Evolutionary conservation across 2,888 invertebrate species (phyloP).

Genomic region (Anodontia alba): DNA sequence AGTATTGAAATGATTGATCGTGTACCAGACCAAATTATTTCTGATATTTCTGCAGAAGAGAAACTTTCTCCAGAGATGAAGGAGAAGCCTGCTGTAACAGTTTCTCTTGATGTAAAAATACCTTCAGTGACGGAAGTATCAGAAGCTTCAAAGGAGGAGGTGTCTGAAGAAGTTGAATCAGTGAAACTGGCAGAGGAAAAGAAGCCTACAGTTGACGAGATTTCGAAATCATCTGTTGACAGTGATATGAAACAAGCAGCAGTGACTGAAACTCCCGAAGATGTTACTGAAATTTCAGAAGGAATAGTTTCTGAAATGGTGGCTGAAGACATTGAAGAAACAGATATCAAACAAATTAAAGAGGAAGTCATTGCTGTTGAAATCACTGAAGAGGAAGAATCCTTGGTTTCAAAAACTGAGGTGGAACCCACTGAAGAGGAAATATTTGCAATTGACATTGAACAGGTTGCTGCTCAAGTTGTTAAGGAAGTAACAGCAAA

Average conservation of each 20-base stretch:
- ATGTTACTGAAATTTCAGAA: constrained; percentile 17
- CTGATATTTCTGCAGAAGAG: not conserved
- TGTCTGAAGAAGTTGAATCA: constrained; percentile 10
- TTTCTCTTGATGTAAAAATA: not conserved
- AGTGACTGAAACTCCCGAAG: constrained; percentile 18
- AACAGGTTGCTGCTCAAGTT: not conserved
- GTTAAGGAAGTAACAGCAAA: not conserved
- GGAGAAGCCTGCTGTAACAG: constrained; percentile 15
- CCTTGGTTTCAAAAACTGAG: constrained; percentile 14
- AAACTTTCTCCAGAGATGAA: not conserved
- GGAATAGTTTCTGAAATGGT: constrained; percentile 22
- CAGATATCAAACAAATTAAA: constrained; percentile 24
- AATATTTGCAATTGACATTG: constrained; percentile 13
- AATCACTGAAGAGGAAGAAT: constrained; percentile 17
- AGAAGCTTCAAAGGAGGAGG: not conserved
- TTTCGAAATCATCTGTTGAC: not conserved
- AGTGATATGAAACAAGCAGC: constrained; percentile 18
- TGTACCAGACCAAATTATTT: not conserved
- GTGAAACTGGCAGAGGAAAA: constrained; percentile 2
- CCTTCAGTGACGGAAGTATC: not conserved
- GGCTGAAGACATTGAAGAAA: constrained; percentile 1
- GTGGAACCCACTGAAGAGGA: not conserved
- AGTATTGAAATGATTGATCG: not conserved
- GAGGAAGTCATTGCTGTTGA: constrained; percentile 26
- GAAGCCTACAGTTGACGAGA: constrained; percentile 31